Evolutionary conservation across 2,888 invertebrate species (phyloP), one percentile per base, ranked within the genome.

Genomic region (Pristionchus fissidentatus): DNA sequence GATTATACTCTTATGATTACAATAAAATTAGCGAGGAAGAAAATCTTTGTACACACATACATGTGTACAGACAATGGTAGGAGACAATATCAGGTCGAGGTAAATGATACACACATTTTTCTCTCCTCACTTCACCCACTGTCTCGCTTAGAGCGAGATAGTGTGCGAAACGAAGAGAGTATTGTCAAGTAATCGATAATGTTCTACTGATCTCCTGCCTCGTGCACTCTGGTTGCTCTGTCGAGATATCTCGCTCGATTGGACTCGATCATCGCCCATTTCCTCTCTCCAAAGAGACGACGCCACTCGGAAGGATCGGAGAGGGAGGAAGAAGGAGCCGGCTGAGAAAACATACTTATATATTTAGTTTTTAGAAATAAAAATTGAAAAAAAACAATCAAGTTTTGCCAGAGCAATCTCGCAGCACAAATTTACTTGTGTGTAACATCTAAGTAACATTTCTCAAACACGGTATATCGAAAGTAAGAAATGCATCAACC

Each of bases 231-330:
- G 29, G 55, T 41, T 41, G 79, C 79, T 29, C 49, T 82, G 22
- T 82, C 70, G 84, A 88, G 80, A 81, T 89, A 90, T 57, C 87
- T 88, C 26, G 85, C 84, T 1, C 90, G 85, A 83, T 89, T 90
- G 26, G 49, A 73, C 62, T 89, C 90, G 46, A 90, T 87, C 88
- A 90, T 87, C 43, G 84, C 80, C 88, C 89, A 88, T 75, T 90
- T 90, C 32, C 90, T 82, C 41, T 83, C 83, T 19, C 86, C 86
- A 84, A 84, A 90, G 1, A 87, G 73, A n/a, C 82, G 57, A 32
- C 85, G 85, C 87, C 87, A 88, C 13, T 86, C 84, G 32, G 82
- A 55, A 1, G 87, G 80, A 83, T 87, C 87, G 2, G 79, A 22
- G 13, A 80, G 32, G 35, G 79, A 57, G 13, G 79, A 60, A 13